Conservation (phyloP, 2,888 invertebrate genomes). For the Acronicta psi region DNA sequence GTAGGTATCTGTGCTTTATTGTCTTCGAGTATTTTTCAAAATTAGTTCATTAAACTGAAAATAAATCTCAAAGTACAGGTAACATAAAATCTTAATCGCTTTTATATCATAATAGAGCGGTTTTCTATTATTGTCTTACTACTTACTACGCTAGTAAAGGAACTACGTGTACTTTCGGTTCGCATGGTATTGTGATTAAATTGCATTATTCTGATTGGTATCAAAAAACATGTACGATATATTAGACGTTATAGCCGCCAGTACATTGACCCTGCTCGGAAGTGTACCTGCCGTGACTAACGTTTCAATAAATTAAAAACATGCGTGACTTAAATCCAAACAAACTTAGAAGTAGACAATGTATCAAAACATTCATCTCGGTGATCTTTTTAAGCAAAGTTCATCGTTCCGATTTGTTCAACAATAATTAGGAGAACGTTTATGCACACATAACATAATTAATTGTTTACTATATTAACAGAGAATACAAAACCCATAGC, state of each 20-base stretch:
- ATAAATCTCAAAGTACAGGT: too few species aligned
- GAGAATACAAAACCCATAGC: not conserved
- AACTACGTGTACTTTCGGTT: slow-evolving; percentile 41
- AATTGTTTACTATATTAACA: not conserved
- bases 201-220: slow-evolving; percentile 52
- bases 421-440: slow-evolving; percentile 4
- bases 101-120: too few species aligned
- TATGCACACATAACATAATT: too few species aligned
- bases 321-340: slow-evolving; percentile 58
- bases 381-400: slow-evolving; percentile 46
- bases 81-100: too few species aligned
- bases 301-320: slow-evolving; percentile 50
- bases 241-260: slow-evolving; percentile 48
- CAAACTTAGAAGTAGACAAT: slow-evolving; percentile 58
- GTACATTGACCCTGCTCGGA: slow-evolving; percentile 65
- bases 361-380: slow-evolving; percentile 57
- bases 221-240: slow-evolving; percentile 55
- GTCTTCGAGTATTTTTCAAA: too few species aligned
- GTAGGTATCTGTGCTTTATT: too few species aligned
- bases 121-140: slow-evolving; percentile 1
- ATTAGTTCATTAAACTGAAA: too few species aligned
- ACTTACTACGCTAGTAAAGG: slow-evolving; percentile 16
- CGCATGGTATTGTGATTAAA: slow-evolving; percentile 38
- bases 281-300: slow-evolving; percentile 54
- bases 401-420: slow-evolving; percentile 39